Conservation (phyloP, 1,140 invertebrate species). For the Oryctes rhinoceros region DNA sequence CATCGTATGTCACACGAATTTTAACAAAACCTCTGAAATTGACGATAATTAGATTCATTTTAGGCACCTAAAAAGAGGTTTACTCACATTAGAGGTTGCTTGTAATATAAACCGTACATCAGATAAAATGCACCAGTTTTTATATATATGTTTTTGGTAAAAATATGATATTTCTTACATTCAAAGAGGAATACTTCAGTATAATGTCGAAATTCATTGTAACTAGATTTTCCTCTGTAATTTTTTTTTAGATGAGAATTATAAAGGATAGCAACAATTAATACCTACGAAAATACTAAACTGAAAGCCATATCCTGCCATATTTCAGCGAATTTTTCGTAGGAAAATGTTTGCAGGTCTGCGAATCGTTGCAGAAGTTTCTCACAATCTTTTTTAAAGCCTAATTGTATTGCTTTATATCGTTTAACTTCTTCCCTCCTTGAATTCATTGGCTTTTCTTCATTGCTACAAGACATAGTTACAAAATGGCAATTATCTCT, state of each 20-base stretch:
- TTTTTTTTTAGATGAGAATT: not conserved
- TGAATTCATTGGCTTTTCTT: not conserved
- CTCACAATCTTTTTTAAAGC: constrained; percentile 25
- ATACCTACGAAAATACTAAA: constrained; percentile 37
- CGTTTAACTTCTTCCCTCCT: constrained; percentile 1
- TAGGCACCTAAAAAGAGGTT: not conserved
- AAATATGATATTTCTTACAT: constrained; percentile 29
- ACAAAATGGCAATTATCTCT: not conserved
- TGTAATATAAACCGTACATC: constrained; percentile 35
- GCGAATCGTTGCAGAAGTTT: constrained; percentile 9
- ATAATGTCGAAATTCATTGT: constrained; percentile 17
- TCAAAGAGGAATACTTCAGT: constrained; percentile 33
- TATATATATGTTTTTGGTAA: constrained; percentile 1
- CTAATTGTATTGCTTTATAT: constrained; percentile 24
- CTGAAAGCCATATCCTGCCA: constrained; percentile 32
- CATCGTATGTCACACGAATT: not conserved
- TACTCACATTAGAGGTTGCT: constrained; percentile 36
- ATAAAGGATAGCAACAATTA: not conserved
- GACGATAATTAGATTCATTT: not conserved
- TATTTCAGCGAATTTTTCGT: not conserved
- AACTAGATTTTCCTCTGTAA: constrained; percentile 17
- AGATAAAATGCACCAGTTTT: constrained; percentile 41
- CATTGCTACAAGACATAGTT: not conserved
- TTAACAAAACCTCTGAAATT: constrained; percentile 19
- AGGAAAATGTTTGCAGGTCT: not conserved